These are phyloP conservation scores for Limnodromus scolopaceus DNA, from an alignment of 2,797 vertebrate genomes.

Conservation along the genomic window DNA sequence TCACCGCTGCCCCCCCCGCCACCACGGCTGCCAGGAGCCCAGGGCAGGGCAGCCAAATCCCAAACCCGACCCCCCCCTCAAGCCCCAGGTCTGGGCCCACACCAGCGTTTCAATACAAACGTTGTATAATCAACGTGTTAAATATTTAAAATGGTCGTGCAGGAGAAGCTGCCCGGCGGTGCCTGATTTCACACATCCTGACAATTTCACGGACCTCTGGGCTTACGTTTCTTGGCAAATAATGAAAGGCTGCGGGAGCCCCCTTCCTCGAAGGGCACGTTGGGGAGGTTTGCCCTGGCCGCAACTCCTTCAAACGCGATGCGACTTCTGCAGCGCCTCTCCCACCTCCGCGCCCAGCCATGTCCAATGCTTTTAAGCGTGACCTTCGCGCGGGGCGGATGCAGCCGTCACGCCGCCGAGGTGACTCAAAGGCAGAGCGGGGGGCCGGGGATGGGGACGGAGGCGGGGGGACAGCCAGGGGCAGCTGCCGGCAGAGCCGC, in stretches of 20 bases:
- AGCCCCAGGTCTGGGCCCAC: not conserved
- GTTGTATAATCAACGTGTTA: slow-evolving; percentile 23
- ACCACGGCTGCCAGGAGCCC: not conserved
- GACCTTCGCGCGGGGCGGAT: not conserved
- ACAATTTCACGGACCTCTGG: slow-evolving; percentile 60
- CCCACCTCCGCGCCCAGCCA: slow-evolving; percentile 14
- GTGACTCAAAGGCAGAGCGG: slow-evolving; percentile 33
- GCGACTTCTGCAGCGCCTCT: not conserved
- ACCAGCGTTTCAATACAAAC: not conserved
- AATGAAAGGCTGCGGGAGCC: slow-evolving; percentile 10
- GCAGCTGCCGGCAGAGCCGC: not conserved
- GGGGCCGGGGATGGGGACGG: not conserved
- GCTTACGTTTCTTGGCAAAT: slow-evolving; percentile 47
- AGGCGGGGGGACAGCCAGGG: not conserved
- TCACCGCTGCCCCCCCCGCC: not conserved
- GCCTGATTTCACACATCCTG: slow-evolving; percentile 53
- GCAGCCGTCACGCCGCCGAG: not conserved
- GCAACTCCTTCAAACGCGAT: not conserved
- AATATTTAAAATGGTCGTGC: slow-evolving; percentile 35
- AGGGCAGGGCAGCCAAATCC: slow-evolving; percentile 4
- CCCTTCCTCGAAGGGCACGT: not conserved
- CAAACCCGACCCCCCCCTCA: not conserved
- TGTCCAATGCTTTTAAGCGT: slow-evolving; percentile 48
- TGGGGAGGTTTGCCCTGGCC: not conserved
- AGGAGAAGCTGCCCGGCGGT: slow-evolving; percentile 33